These are phyloP conservation scores for Ianthella basta DNA, from an alignment of 37 sponge, comb jelly and placozoan genomes.

Conservation along the genomic window DNA sequence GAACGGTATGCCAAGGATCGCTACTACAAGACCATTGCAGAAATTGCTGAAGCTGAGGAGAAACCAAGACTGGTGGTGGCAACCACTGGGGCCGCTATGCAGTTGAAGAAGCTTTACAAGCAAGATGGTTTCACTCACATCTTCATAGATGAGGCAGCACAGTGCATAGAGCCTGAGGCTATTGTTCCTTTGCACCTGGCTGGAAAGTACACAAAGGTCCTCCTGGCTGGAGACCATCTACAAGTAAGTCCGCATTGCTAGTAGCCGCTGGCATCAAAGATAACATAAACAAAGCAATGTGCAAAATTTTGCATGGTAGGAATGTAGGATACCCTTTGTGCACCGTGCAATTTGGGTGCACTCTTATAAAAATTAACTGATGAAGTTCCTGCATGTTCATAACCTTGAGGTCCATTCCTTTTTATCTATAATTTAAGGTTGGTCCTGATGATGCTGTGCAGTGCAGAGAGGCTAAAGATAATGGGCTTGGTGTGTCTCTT, in stretches of 20 bases:
- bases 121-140: conserved; percentile 59
- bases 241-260: conserved; percentile 50
- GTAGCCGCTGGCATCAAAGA: background rate
- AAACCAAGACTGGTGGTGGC: conserved; percentile 6
- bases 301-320: background rate
- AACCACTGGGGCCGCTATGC: conserved; percentile 4
- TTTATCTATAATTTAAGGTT: conserved; percentile 43
- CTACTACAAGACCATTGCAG: background rate
- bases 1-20: background rate
- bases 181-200: conserved; percentile 65
- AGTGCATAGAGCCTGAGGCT: conserved; percentile 75
- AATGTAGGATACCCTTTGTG: too few relatives aligned
- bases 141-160: conserved; percentile 81
- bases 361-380: too few relatives aligned
- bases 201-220: conserved; percentile 54
- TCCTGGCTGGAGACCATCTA: conserved; percentile 78
- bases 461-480: conserved; percentile 46
- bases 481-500: conserved; percentile 60
- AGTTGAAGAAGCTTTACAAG: background rate
- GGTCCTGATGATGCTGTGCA: conserved; percentile 62
- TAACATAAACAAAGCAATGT: background rate
- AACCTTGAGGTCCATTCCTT: too few relatives aligned
- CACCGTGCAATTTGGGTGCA: too few relatives aligned
- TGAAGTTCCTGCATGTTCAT: too few relatives aligned
- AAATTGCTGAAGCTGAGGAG: background rate